A percentile compares a stretch with the other conserved stretches of the same genome.
These are phyloP conservation scores for Malaclemys terrapin DNA, from an alignment of 2,113 vertebrate genomes.

Conservation along the genomic window DNA sequence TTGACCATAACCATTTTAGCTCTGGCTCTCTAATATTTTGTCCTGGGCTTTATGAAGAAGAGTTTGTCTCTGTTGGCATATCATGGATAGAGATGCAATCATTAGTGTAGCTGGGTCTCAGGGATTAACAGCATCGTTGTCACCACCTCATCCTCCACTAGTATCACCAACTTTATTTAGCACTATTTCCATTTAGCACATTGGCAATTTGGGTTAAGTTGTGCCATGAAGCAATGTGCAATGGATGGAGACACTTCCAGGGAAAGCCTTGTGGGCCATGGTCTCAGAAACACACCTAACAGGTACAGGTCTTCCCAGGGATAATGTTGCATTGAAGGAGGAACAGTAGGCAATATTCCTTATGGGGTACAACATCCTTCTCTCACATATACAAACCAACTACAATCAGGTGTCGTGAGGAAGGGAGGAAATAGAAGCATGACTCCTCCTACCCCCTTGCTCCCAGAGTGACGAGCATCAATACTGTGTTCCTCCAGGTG, in stretches of 20 bases:
- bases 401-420: neutral
- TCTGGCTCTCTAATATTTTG: neutral
- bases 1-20: neutral
- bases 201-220: fast-evolving
- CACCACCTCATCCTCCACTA: neutral
- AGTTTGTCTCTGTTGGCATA: neutral
- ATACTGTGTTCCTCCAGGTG: neutral
- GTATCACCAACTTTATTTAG: neutral
- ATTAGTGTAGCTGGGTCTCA: fast-evolving
- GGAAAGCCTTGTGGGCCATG: fast-evolving
- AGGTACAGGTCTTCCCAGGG: fast-evolving
- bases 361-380: neutral
- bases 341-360: neutral
- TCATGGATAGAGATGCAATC: neutral
- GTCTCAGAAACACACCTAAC: neutral
- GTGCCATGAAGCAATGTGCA: neutral
- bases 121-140: fast-evolving
- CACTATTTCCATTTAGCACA: neutral
- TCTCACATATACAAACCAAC: neutral
- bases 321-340: neutral
- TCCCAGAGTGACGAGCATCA: neutral
- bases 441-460: no score
- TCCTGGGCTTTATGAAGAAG: neutral
- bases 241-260: neutral
- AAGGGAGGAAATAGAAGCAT: neutral